Evolutionary conservation across 2,888 invertebrate genomes (phyloP).

Genomic region (Uropetala carovei): DNA sequence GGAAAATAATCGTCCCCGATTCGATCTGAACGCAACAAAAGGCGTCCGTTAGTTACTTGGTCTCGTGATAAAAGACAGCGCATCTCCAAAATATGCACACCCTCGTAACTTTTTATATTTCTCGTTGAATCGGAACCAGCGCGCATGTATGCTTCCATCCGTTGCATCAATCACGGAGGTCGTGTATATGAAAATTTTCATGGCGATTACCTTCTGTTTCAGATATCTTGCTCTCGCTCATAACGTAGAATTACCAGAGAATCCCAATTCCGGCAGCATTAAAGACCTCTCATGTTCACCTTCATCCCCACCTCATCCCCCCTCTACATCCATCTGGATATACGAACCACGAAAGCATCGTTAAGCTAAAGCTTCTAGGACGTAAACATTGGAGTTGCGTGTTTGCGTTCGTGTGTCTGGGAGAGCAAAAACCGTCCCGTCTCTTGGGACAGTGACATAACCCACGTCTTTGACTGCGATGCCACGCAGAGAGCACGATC

Average conservation of each 20-base stretch:
- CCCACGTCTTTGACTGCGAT: neutral
- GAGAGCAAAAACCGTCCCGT: neutral
- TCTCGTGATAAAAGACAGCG: neutral
- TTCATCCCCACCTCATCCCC: neutral
- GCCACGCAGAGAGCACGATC: neutral
- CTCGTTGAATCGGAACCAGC: no score
- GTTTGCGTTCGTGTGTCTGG: neutral
- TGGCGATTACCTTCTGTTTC: no score
- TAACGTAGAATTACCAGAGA: no score
- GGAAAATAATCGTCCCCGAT: conserved; percentile 41
- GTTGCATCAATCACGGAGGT: no score
- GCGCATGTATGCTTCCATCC: no score
- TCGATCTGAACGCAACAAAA: neutral
- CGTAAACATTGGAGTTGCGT: neutral
- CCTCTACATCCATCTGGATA: neutral
- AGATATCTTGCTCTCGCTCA: no score
- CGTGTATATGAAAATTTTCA: no score
- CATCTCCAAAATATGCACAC: no score
- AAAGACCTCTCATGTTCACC: neutral
- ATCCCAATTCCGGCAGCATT: neutral
- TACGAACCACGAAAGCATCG: neutral
- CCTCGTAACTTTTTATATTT: no score
- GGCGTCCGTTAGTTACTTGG: neutral
- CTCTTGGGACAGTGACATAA: neutral
- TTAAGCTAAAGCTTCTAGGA: neutral